These are phyloP conservation scores for Xylota sylvarum DNA, from an alignment of 2,888 invertebrate genomes.

Conservation along the genomic window DNA sequence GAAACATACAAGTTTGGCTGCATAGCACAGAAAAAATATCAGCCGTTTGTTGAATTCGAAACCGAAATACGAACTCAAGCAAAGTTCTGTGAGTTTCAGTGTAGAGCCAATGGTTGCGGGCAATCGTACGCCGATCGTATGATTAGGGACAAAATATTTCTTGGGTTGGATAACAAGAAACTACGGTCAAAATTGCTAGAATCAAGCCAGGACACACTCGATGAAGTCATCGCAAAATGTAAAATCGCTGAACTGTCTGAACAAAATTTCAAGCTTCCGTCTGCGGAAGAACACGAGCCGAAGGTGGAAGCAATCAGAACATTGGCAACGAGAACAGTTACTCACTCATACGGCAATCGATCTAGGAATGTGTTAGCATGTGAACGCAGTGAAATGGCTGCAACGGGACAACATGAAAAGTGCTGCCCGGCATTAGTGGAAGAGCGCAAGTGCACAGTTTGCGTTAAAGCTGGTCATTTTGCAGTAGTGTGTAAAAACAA, in stretches of 20 bases:
- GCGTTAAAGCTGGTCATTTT: constrained; percentile 36
- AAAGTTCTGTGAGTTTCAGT: background rate
- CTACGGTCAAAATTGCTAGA: too few species aligned
- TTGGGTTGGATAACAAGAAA: too few species aligned
- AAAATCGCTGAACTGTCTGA: background rate
- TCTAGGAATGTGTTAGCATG: constrained; percentile 1
- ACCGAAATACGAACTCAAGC: background rate
- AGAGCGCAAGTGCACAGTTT: constrained; percentile 36
- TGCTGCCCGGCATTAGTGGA: constrained; percentile 39
- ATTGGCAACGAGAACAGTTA: too few species aligned
- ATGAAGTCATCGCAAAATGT: background rate
- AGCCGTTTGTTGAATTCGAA: background rate
- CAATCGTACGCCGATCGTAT: too few species aligned
- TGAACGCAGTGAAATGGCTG: constrained; percentile 45
- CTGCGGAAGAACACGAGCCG: too few species aligned
- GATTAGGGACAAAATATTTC: too few species aligned
- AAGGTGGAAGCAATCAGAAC: too few species aligned
- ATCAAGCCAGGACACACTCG: too few species aligned
- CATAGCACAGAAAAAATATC: background rate
- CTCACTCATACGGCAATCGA: background rate
- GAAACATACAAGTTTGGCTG: background rate
- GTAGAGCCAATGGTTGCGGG: too few species aligned
- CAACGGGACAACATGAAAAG: constrained; percentile 42
- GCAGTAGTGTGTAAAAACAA: constrained; percentile 45
- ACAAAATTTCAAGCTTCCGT: background rate